phyloP scores from a whole-genome alignment of 1,140 invertebrate species.

The Neodiprion fabricii region DNA sequence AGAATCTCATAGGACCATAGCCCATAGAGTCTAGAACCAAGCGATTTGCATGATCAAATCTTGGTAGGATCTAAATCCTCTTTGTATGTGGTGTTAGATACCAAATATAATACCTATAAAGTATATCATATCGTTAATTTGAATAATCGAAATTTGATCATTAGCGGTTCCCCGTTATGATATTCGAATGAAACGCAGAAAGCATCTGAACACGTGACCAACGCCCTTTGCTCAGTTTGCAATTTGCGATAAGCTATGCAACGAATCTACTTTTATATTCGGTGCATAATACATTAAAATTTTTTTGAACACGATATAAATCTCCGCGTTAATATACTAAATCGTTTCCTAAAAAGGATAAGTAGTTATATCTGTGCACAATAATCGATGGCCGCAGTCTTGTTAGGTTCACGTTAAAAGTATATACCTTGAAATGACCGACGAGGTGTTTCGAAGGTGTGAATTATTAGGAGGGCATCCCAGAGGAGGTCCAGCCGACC shows the following conservation, averaged over 20 bases:
- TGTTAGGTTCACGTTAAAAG: slow-evolving; percentile 3
- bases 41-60: not conserved
- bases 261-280: too few species aligned
- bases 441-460: slow-evolving; percentile 5
- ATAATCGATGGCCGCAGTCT: slow-evolving; percentile 4
- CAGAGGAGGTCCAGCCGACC: slow-evolving; percentile 15
- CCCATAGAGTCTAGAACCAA: not conserved
- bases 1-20: not conserved
- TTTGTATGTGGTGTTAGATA: not conserved
- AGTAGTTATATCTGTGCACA: not conserved
- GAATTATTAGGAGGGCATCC: not conserved
- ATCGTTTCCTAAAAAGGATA: not conserved
- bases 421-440: not conserved
- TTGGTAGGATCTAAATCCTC: not conserved
- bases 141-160: not conserved
- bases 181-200: not conserved
- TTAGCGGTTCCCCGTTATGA: not conserved
- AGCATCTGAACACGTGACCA: not conserved
- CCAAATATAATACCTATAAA: not conserved
- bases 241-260: too few species aligned
- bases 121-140: not conserved
- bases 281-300: too few species aligned
- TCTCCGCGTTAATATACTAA: too few species aligned
- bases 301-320: too few species aligned
- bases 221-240: not conserved